Conservation (phyloP, 2,797 vertebrate species). For the Eremophila alpestris region DNA sequence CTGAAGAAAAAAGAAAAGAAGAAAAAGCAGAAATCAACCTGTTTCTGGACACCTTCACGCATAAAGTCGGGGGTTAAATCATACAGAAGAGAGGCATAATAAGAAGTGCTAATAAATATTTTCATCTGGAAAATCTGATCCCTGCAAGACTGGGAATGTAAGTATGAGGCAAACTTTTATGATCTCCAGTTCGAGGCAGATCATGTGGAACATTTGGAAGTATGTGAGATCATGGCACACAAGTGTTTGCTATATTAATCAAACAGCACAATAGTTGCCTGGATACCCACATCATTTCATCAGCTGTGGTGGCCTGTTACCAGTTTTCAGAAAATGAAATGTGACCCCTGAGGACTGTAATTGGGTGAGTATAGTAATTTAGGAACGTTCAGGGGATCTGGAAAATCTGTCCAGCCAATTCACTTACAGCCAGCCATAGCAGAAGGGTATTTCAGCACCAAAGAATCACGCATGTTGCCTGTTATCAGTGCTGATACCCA, state of each 20-base stretch:
- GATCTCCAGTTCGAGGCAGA: not conserved
- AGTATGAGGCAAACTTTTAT: slow-evolving; percentile 6
- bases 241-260: slow-evolving; percentile 49
- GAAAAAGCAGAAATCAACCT: not conserved
- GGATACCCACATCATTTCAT: slow-evolving; percentile 66
- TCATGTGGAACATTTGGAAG: slow-evolving; percentile 20
- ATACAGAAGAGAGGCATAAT: not conserved
- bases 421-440: not conserved
- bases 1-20: not conserved
- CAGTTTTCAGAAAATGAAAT: slow-evolving; percentile 72
- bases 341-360: slow-evolving; percentile 67
- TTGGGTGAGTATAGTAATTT: slow-evolving; percentile 67
- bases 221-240: not conserved
- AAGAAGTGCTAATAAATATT: slow-evolving; percentile 2
- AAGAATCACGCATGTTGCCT: not conserved
- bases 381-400: slow-evolving; percentile 64
- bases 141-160: not conserved
- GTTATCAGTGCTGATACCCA: slow-evolving; percentile 31
- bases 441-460: not conserved
- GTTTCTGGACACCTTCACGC: not conserved
- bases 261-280: slow-evolving; percentile 63
- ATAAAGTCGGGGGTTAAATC: not conserved
- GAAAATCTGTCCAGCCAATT: slow-evolving; percentile 61
- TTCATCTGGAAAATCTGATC: slow-evolving; percentile 21
- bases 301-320: slow-evolving; percentile 69